phyloP scores from a whole-genome alignment of 2,797 vertebrate species.

The Xiphorhynchus erythropygius region DNA sequence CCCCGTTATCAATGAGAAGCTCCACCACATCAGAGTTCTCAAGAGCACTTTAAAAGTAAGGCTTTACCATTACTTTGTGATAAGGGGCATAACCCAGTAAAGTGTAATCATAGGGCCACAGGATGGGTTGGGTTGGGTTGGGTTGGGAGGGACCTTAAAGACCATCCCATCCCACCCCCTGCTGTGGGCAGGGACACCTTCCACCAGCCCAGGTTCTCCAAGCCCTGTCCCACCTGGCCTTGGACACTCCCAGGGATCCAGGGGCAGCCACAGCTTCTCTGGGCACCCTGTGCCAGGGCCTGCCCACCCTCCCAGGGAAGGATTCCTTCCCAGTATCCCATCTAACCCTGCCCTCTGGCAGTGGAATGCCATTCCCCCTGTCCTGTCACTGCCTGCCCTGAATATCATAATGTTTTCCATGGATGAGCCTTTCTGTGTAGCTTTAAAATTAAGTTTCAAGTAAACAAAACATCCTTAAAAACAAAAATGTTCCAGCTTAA shows the following conservation, averaged over 20 bases:
- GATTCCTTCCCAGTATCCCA: no score
- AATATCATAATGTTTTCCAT: background rate
- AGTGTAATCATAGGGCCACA: background rate
- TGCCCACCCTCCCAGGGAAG: background rate
- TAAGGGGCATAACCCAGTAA: background rate
- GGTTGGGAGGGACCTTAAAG: background rate
- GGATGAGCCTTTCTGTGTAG: background rate
- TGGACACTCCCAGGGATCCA: background rate
- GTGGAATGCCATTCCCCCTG: background rate
- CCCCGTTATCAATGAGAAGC: constrained; percentile 88
- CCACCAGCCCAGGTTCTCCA: fast-evolving
- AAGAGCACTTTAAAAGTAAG: constrained; percentile 90
- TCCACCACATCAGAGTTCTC: constrained; percentile 87
- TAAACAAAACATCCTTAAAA: background rate
- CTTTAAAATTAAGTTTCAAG: background rate
- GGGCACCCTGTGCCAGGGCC: background rate
- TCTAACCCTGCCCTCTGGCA: background rate
- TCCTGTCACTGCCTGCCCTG: background rate
- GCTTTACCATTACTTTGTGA: background rate
- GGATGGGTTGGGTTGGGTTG: no score
- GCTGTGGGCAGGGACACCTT: background rate
- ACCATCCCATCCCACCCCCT: fast-evolving
- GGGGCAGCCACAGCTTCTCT: background rate
- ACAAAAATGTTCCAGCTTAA: background rate
- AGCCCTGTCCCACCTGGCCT: fast-evolving